These are phyloP conservation scores for Heptranchias perlo DNA, from an alignment of 2,113 vertebrate genomes.

Conservation along the genomic window DNA sequence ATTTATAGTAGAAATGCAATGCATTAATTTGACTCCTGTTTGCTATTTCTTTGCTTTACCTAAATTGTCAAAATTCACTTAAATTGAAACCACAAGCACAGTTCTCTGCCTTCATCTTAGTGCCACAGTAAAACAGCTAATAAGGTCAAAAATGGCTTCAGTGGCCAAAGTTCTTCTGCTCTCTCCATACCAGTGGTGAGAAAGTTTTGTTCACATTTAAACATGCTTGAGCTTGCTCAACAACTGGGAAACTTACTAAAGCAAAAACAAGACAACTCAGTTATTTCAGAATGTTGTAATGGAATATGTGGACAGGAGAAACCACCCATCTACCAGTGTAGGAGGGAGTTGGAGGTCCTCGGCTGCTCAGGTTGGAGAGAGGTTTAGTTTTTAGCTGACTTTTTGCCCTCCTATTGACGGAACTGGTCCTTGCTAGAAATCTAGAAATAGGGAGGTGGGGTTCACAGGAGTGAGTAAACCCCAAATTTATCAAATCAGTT, in stretches of 20 bases:
- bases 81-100: background rate
- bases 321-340: background rate
- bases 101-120: background rate
- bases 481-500: no score
- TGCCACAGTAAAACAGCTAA: background rate
- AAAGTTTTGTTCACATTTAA: background rate
- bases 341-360: background rate
- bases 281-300: background rate
- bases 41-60: background rate
- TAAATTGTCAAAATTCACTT: background rate
- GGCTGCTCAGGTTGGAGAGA: background rate
- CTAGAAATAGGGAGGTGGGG: background rate
- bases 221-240: background rate
- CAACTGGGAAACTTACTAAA: background rate
- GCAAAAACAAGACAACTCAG: background rate
- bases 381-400: background rate
- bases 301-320: background rate
- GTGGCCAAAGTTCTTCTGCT: background rate
- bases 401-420: background rate
- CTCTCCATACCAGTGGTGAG: background rate
- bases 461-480: background rate
- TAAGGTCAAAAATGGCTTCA: background rate
- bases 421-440: background rate
- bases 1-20: background rate
- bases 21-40: background rate